Percentiles rank a stretch among this genome's conserved stretches.
phyloP scores from a whole-genome alignment of 2,888 invertebrate genomes.

The Eupithecia tripunctaria region DNA sequence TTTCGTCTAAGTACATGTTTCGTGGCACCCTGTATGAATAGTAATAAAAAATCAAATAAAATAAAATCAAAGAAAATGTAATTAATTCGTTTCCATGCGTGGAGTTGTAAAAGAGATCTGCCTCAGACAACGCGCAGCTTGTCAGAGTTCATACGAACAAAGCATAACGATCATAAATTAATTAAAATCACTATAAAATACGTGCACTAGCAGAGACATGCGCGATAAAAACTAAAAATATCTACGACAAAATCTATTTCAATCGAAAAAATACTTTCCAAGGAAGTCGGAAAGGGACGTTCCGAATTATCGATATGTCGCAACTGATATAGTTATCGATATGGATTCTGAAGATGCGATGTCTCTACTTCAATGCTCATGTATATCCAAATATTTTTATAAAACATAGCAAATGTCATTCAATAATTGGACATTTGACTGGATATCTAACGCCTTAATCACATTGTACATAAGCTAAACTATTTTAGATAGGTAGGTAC shows the following conservation, averaged over 20 bases:
- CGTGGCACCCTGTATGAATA: background rate
- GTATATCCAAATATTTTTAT: slow-evolving; percentile 19
- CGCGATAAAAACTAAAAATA: slow-evolving; percentile 20
- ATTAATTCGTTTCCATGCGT: slow-evolving; percentile 18
- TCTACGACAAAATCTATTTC: background rate
- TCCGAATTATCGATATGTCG: slow-evolving; percentile 49
- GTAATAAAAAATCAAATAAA: slow-evolving; percentile 13
- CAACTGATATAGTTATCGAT: slow-evolving; percentile 51
- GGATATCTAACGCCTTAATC: slow-evolving; percentile 25
- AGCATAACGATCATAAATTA: slow-evolving; percentile 6
- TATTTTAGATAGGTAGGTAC: slow-evolving; percentile 42
- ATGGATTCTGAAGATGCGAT: slow-evolving; percentile 37
- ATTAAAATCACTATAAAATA: slow-evolving; percentile 19
- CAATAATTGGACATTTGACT: slow-evolving; percentile 14
- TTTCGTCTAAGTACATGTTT: too few species aligned
- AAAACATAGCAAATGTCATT: slow-evolving; percentile 14
- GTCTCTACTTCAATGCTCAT: slow-evolving; percentile 27
- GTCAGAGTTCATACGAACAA: slow-evolving; percentile 15
- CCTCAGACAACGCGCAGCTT: slow-evolving; percentile 17
- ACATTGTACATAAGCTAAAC: slow-evolving; percentile 23
- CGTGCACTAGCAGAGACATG: slow-evolving; percentile 23
- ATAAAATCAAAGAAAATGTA: slow-evolving; percentile 23
- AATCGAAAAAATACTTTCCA: slow-evolving; percentile 16
- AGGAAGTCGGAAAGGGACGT: slow-evolving; percentile 27
- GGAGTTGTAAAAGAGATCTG: slow-evolving; percentile 42